These are phyloP conservation scores for Atta texana DNA, from an alignment of 1,140 invertebrate genomes.

Conservation along the genomic window DNA sequence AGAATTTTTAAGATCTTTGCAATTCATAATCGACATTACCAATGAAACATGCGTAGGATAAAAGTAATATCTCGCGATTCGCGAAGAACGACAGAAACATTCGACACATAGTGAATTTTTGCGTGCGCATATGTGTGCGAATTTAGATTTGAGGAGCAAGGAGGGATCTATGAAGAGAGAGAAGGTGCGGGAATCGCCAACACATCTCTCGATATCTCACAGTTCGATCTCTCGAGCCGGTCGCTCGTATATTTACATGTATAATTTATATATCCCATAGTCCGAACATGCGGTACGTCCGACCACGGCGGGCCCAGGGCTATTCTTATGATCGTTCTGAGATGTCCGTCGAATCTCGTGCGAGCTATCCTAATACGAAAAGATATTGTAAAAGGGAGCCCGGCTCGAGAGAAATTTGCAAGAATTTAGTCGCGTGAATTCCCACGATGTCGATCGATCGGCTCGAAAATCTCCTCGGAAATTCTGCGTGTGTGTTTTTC, in stretches of 20 bases:
- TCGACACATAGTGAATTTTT: slow-evolving; percentile 48
- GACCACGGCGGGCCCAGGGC: slow-evolving; percentile 71
- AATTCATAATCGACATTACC: background rate
- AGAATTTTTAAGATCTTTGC: background rate
- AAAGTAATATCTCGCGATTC: slow-evolving; percentile 61
- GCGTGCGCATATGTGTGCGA: slow-evolving; percentile 12
- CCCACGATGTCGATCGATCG: slow-evolving; percentile 67
- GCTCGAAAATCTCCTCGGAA: background rate
- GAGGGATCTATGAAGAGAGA: slow-evolving; percentile 24
- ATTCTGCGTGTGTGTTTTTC: slow-evolving; percentile 1
- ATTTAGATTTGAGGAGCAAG: background rate
- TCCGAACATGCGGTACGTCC: slow-evolving; percentile 56
- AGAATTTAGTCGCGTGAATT: slow-evolving; percentile 61
- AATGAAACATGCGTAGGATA: slow-evolving; percentile 63
- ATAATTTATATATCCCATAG: slow-evolving; percentile 84
- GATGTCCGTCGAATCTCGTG: slow-evolving; percentile 26
- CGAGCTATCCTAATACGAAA: background rate
- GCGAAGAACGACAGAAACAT: slow-evolving; percentile 57
- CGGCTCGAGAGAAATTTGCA: slow-evolving; percentile 62
- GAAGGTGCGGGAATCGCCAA: slow-evolving; percentile 77
- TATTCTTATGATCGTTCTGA: slow-evolving; percentile 56
- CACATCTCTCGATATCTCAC: slow-evolving; percentile 82
- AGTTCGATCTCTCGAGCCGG: slow-evolving; percentile 80
- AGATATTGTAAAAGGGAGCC: background rate
- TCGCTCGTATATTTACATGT: slow-evolving; percentile 84